These are phyloP conservation scores for Oreonectes daqikongensis DNA, from an alignment of 2,797 vertebrate genomes.

Conservation along the genomic window DNA sequence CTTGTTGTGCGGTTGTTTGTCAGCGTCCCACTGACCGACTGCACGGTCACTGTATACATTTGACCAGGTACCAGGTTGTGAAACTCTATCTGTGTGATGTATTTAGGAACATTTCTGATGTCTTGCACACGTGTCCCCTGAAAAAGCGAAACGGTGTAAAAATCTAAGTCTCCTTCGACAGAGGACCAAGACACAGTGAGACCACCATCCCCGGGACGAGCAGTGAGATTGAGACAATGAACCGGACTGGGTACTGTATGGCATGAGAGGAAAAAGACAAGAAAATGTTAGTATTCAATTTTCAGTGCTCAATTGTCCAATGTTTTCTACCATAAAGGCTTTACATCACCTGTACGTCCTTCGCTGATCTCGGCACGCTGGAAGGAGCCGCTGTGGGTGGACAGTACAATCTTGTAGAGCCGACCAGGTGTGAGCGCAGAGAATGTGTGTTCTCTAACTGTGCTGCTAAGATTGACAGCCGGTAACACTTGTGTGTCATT, in stretches of 20 bases:
- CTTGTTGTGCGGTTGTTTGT: constrained; percentile 74
- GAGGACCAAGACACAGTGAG: constrained; percentile 85
- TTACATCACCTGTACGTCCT: constrained; percentile 84
- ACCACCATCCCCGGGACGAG: constrained; percentile 72
- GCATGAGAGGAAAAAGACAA: background rate
- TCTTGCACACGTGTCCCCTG: constrained; percentile 72
- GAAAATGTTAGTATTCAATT: background rate
- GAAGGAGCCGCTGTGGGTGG: constrained; percentile 87
- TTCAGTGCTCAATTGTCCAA: background rate
- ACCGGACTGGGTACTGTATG: constrained; percentile 86
- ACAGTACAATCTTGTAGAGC: constrained; percentile 91
- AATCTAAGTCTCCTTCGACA: constrained; percentile 88
- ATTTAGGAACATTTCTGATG: constrained; percentile 81
- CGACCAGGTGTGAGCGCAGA: constrained; percentile 87
- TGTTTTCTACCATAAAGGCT: background rate
- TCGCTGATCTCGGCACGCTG: constrained; percentile 85
- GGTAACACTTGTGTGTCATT: constrained; percentile 91
- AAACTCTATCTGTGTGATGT: constrained; percentile 79
- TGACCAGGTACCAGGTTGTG: constrained; percentile 83
- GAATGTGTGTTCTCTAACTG: constrained; percentile 75
- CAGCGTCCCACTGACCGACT: constrained; percentile 84
- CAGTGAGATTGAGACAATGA: constrained; percentile 78
- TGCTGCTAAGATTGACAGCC: constrained; percentile 79
- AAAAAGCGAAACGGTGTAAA: constrained; percentile 80
- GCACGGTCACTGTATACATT: constrained; percentile 80